Conservation (phyloP, 1,140 invertebrate genomes). For the Drosophila rufa region DNA sequence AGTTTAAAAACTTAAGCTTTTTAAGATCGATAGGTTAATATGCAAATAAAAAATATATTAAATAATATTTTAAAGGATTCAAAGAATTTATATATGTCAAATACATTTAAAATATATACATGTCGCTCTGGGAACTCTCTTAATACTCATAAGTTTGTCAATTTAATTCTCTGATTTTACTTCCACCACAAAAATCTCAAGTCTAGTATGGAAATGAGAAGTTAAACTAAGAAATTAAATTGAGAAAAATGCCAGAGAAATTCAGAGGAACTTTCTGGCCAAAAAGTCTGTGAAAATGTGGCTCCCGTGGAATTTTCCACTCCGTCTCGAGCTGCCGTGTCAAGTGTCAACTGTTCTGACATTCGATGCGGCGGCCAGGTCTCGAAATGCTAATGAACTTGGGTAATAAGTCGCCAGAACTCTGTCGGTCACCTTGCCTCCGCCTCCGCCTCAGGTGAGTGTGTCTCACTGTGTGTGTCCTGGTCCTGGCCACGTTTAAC, state of each 20-base stretch:
- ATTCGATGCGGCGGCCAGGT: conserved; percentile 40
- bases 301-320: background rate
- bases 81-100: no score
- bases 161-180: no score
- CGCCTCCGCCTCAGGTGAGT: conserved; percentile 11
- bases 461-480: background rate
- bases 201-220: background rate
- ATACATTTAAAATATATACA: no score
- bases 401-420: conserved; percentile 60
- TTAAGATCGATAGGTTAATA: no score
- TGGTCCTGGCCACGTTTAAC: conserved; percentile 66
- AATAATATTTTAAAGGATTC: no score
- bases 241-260: background rate
- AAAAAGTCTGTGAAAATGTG: background rate
- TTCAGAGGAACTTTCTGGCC: background rate
- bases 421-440: background rate
- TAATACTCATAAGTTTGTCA: no score
- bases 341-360: conserved; percentile 63
- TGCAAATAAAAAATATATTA: no score
- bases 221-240: background rate
- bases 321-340: conserved; percentile 21
- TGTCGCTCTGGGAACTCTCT: no score
- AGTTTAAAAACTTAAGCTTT: no score
- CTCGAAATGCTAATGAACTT: conserved; percentile 78
- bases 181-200: background rate